A percentile compares a stretch with the other conserved stretches of the same genome.
Evolutionary conservation across 1,140 invertebrate genomes (phyloP).

Genomic region (Acyrthosiphon pisum): DNA sequence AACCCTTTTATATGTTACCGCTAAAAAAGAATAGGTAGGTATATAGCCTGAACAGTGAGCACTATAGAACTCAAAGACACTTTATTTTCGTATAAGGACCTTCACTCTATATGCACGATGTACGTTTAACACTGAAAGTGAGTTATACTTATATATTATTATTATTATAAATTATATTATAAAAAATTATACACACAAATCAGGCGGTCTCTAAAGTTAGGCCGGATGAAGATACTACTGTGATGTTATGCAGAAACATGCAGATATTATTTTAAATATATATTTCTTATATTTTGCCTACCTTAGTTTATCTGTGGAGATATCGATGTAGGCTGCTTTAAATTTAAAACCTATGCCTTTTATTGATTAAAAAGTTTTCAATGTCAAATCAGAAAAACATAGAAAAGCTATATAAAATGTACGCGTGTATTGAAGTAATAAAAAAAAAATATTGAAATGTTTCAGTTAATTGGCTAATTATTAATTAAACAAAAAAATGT

Average conservation of each 20-base stretch:
- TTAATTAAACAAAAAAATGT: too few relatives aligned
- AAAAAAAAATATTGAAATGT: too few relatives aligned
- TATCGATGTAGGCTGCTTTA: not conserved
- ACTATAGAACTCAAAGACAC: not conserved
- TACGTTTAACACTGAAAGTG: not conserved
- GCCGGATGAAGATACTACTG: not conserved
- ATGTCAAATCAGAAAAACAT: too few relatives aligned
- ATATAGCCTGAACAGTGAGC: not conserved
- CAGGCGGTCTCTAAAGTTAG: not conserved
- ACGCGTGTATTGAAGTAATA: too few relatives aligned
- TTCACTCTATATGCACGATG: not conserved
- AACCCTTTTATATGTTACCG: not conserved
- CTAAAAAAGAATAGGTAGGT: not conserved
- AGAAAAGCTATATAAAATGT: too few relatives aligned
- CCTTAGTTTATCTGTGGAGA: not conserved
- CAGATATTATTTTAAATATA: too few relatives aligned
- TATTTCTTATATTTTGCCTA: not conserved
- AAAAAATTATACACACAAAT: not conserved
- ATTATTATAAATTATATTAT: too few relatives aligned
- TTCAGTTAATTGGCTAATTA: too few relatives aligned
- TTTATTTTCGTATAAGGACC: not conserved
- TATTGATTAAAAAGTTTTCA: too few relatives aligned
- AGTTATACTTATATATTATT: not conserved
- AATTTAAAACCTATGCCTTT: too few relatives aligned
- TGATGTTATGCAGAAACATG: not conserved